A percentile compares a stretch with the other conserved stretches of the same genome.
phyloP scores from a whole-genome alignment of 2,797 vertebrate species.

The Mus caroli region DNA sequence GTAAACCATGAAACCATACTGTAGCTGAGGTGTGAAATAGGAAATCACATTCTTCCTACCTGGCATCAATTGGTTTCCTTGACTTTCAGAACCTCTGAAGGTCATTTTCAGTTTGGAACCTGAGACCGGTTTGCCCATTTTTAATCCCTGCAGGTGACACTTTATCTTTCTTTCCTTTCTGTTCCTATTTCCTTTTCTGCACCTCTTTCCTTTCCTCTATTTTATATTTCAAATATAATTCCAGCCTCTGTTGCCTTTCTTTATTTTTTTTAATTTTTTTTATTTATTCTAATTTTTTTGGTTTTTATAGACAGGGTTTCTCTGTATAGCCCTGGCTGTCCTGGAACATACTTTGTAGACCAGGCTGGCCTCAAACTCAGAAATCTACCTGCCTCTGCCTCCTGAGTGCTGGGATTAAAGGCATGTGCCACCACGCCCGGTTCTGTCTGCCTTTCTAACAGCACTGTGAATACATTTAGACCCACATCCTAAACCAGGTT shows the following conservation, averaged over 20 bases:
- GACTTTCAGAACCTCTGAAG: neutral
- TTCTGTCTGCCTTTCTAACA: neutral
- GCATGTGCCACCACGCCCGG: too few relatives aligned
- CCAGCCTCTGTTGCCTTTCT: neutral
- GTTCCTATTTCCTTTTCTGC: neutral
- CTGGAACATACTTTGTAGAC: too few relatives aligned
- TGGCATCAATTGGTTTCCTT: constrained; percentile 31
- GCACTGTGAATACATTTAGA: neutral
- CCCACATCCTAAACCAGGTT: neutral
- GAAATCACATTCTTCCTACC: constrained; percentile 81
- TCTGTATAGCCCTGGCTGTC: too few relatives aligned
- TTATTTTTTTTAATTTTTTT: too few relatives aligned
- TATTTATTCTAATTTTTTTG: too few relatives aligned
- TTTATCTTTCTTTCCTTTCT: neutral
- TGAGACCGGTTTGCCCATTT: neutral
- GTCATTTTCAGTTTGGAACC: neutral
- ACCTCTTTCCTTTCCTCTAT: neutral
- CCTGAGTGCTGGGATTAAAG: too few relatives aligned
- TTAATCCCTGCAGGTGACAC: neutral
- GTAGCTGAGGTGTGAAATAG: constrained; percentile 73
- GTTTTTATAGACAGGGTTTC: too few relatives aligned
- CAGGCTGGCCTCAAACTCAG: too few relatives aligned
- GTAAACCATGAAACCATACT: constrained; percentile 80
- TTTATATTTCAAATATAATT: neutral
- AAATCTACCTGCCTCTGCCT: too few relatives aligned